phyloP scores from a whole-genome alignment of 53 echinoderm and acorn worm genomes.

The Astropecten irregularis region DNA sequence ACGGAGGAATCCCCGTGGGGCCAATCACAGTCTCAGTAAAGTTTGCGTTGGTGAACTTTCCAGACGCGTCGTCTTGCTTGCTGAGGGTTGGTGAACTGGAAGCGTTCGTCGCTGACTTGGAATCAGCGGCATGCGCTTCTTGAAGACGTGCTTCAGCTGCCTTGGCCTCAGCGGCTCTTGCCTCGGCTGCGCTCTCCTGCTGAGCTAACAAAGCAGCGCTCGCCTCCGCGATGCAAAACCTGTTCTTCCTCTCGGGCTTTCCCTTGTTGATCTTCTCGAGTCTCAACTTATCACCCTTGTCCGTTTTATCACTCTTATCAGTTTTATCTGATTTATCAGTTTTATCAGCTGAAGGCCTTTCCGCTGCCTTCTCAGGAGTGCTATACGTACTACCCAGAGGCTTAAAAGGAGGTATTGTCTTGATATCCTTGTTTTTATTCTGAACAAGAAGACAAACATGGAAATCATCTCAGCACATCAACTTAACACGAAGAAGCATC shows the following conservation, averaged over 20 bases:
- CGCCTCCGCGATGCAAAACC: slow-evolving; percentile 64
- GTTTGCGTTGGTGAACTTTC: slow-evolving; percentile 97
- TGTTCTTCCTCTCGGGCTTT: slow-evolving; percentile 53
- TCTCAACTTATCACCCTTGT: slow-evolving; percentile 28
- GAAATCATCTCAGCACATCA: neutral
- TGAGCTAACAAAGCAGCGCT: slow-evolving; percentile 49
- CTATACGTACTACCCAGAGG: slow-evolving; percentile 85
- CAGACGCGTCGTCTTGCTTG: slow-evolving; percentile 59
- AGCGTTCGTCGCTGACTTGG: slow-evolving; percentile 37
- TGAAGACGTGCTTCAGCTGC: slow-evolving; percentile 35
- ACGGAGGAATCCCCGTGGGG: slow-evolving; percentile 50
- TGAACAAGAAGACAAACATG: slow-evolving; percentile 52
- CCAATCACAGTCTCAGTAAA: slow-evolving; percentile 93
- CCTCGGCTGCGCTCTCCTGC: slow-evolving; percentile 63
- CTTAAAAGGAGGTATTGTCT: slow-evolving; percentile 97
- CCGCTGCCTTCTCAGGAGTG: slow-evolving; percentile 86
- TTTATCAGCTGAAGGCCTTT: slow-evolving; percentile 14
- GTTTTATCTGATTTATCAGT: slow-evolving; percentile 23
- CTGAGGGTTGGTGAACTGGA: slow-evolving; percentile 13
- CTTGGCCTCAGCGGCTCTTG: slow-evolving; percentile 48
- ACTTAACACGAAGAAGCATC: no score
- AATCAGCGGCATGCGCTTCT: slow-evolving; percentile 32
- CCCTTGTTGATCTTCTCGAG: slow-evolving; percentile 28
- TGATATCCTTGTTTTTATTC: slow-evolving; percentile 99
- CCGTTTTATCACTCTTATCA: slow-evolving; percentile 14